Conservation (phyloP, 2,888 invertebrate species). For the Macaria liturata region DNA sequence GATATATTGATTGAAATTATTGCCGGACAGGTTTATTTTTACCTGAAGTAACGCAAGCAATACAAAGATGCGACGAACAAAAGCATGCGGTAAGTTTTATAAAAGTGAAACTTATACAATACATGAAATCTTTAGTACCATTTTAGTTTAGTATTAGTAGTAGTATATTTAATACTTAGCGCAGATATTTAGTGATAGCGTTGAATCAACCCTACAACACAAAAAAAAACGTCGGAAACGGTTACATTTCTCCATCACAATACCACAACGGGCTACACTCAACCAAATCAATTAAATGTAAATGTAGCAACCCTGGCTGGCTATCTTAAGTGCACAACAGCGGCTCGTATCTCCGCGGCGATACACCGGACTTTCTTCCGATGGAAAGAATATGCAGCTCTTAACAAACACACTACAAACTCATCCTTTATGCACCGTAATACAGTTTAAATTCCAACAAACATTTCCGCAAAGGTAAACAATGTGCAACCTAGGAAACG, state of each 20-base stretch:
- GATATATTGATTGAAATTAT: no score
- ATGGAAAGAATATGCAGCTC: slow-evolving; percentile 48
- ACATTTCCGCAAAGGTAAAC: slow-evolving; percentile 39
- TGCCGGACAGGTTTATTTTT: no score
- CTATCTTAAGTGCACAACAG: slow-evolving; percentile 62
- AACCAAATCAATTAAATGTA: slow-evolving; percentile 32
- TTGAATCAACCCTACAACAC: no score
- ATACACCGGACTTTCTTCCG: slow-evolving; percentile 55
- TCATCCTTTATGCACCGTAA: slow-evolving; percentile 35
- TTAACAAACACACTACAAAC: slow-evolving; percentile 37
- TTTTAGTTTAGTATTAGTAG: no score
- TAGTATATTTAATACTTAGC: no score
- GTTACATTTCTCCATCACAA: slow-evolving; percentile 6
- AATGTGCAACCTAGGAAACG: slow-evolving; percentile 31
- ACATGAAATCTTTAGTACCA: no score
- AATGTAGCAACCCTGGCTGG: slow-evolving; percentile 50
- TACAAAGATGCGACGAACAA: no score
- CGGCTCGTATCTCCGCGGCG: slow-evolving; percentile 54
- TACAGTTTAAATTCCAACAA: slow-evolving; percentile 49
- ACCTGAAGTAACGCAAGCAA: no score
- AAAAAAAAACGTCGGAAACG: neutral
- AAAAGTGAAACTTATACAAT: no score
- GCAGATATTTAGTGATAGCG: no score
- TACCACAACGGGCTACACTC: slow-evolving; percentile 10
- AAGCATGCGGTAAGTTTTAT: no score